Evolutionary conservation across 2,797 vertebrate genomes (phyloP).

Genomic region (Muscicapa striata): DNA sequence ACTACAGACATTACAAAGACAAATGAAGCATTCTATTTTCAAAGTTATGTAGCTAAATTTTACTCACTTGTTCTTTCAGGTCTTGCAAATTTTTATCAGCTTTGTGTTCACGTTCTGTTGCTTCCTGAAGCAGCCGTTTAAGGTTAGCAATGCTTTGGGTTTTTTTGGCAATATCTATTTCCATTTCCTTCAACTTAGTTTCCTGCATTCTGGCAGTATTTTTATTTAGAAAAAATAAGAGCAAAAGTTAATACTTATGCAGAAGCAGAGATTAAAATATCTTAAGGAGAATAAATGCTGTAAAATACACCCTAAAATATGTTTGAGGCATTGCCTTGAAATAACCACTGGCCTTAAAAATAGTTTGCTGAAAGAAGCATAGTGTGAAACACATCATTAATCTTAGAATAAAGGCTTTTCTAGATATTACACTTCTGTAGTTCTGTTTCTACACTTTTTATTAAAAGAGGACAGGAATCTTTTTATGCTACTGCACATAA

Average conservation of each 20-base stretch:
- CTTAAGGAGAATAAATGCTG: not conserved
- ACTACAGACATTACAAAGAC: not conserved
- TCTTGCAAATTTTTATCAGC: constrained; percentile 71
- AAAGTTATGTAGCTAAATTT: not conserved
- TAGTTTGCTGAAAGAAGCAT: not conserved
- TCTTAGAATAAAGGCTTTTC: not conserved
- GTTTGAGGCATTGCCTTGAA: not conserved
- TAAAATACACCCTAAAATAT: not conserved
- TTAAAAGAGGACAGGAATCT: not conserved
- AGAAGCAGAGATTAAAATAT: not conserved
- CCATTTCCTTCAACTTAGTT: constrained; percentile 89
- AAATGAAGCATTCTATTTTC: not conserved
- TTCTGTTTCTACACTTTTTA: not conserved
- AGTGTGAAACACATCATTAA: not conserved
- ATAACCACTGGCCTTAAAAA: not conserved
- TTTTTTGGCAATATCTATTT: constrained; percentile 86
- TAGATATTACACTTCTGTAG: not conserved
- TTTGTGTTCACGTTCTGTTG: constrained; percentile 78
- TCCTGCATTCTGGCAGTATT: constrained; percentile 85
- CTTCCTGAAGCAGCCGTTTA: constrained; percentile 82
- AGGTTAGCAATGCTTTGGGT: constrained; percentile 80
- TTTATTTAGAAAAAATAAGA: not conserved
- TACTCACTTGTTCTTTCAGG: constrained; percentile 85
- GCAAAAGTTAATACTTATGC: not conserved
- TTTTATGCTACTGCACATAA: not conserved